Evolutionary conservation across 1,140 invertebrate species (phyloP).

Genomic region (Achroia grisella): DNA sequence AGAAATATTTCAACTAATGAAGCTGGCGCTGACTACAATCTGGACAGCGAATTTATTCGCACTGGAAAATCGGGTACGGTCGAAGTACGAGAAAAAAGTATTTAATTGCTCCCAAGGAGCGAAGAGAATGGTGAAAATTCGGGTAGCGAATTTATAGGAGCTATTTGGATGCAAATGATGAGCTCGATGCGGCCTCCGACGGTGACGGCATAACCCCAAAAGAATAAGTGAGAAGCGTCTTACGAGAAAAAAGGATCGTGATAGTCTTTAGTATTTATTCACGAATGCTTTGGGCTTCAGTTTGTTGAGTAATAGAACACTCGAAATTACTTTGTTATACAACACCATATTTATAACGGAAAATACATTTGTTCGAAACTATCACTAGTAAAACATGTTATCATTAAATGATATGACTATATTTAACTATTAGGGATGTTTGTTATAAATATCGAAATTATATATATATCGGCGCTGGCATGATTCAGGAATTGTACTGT

Average conservation of each 20-base stretch:
- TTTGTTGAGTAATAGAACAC: background rate
- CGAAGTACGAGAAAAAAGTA: constrained; percentile 50
- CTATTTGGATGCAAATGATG: constrained; percentile 71
- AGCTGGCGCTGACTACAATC: constrained; percentile 44
- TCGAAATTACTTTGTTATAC: too few relatives aligned
- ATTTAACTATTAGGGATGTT: too few relatives aligned
- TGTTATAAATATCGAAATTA: too few relatives aligned
- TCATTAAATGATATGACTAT: too few relatives aligned
- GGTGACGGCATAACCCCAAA: constrained; percentile 50
- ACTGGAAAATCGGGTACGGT: constrained; percentile 38
- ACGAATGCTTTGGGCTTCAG: constrained; percentile 6
- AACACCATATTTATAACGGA: too few relatives aligned
- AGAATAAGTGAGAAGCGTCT: constrained; percentile 65
- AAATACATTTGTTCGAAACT: too few relatives aligned
- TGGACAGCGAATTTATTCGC: constrained; percentile 46
- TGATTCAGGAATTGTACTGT: too few relatives aligned
- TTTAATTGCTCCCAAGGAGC: constrained; percentile 66
- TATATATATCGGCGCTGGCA: too few relatives aligned
- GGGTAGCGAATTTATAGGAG: constrained; percentile 67
- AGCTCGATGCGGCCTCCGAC: constrained; percentile 45
- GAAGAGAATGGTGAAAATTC: constrained; percentile 60
- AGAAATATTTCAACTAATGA: constrained; percentile 52
- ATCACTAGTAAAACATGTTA: too few relatives aligned
- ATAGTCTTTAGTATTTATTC: constrained; percentile 25
- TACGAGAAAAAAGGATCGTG: constrained; percentile 49